Evolutionary conservation across 2,888 invertebrate species (phyloP), one percentile per base, ranked within the genome.

Genomic region (Metalampra italica): DNA sequence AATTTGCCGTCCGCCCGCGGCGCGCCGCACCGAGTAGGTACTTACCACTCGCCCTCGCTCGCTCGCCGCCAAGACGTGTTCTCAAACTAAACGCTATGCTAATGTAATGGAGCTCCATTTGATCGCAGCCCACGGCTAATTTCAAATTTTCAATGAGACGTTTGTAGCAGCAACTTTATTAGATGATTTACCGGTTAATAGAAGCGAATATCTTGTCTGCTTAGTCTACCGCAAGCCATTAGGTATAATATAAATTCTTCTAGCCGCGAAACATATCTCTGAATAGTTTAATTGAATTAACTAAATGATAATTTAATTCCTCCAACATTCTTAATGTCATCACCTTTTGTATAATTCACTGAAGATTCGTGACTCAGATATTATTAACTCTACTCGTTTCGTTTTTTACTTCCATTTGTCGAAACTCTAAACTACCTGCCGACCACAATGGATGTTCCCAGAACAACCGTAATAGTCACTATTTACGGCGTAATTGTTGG

Each of bases 41-140:
- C 22, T 22, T 5, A 5, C 22, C 22, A 22, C 22, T 22, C 22
- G 22, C 22, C 22, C 22, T 22, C 57, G 64, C 68, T 68, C 70
- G 66, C 57, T 11, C 8, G 67, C 36, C 2, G 64, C 65, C 66
- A 66, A 82, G 77, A 79, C 78, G 74, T 72, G 72, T 75, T 82
- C 79, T 81, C 71, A 64, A 75, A 76, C 85, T 85, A 85, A 85
- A 84, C 78, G 81, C 83, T 86, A 87, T 88, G 87, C 83, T 86
- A 86, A 88, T 87, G 77, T 85, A 82, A 85, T 84, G 82, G 82
- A 66, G 72, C 79, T 76, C 79, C 78, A 82, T 83, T 85, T 83
- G 83, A 85, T 82, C 83, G 71, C 79, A 70, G 80, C 86, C 83
- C 78, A 83, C 83, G 78, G 82, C 74, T 75, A 72, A 80, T 78